phyloP scores from a whole-genome alignment of 1,140 invertebrate species.

The Globodera rostochiensis region DNA sequence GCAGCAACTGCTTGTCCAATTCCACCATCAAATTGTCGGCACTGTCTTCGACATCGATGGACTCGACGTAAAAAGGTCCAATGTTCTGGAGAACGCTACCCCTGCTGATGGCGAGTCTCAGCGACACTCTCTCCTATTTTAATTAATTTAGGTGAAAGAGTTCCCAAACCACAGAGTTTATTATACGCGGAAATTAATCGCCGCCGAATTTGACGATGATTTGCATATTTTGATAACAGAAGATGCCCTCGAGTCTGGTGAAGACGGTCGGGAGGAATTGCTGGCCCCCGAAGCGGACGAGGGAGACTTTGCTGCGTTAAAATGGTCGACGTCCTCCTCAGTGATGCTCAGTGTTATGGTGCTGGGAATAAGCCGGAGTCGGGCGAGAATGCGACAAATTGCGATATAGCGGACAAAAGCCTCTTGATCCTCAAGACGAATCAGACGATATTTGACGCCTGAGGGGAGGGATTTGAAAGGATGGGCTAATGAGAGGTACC shows the following conservation, averaged over 20 bases:
- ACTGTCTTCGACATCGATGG: not conserved
- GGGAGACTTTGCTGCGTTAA: slow-evolving; percentile 1
- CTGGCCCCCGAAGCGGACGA: not conserved
- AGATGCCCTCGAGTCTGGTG: not conserved
- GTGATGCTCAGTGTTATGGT: slow-evolving; percentile 31
- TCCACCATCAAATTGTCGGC: not conserved
- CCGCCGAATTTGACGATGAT: not conserved
- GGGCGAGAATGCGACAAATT: slow-evolving; percentile 28
- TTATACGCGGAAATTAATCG: not conserved
- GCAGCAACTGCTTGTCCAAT: not conserved
- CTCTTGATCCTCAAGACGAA: slow-evolving; percentile 20
- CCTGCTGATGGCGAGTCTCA: slow-evolving; percentile 15
- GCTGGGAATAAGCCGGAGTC: slow-evolving; percentile 17
- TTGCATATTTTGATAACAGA: not conserved
- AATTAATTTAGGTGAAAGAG: not conserved
- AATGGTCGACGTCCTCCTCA: not conserved
- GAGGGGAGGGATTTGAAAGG: not conserved
- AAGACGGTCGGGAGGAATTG: slow-evolving; percentile 13
- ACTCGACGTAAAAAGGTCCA: slow-evolving; percentile 21
- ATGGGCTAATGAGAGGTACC: not conserved
- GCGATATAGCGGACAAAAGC: slow-evolving; percentile 28
- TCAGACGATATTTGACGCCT: slow-evolving; percentile 30
- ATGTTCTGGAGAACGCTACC: slow-evolving; percentile 17
- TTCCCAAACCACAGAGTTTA: not conserved
- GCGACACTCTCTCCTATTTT: slow-evolving; percentile 1